These are phyloP conservation scores for Tinamus major DNA, from an alignment of 2,797 vertebrate genomes.

Conservation along the genomic window DNA sequence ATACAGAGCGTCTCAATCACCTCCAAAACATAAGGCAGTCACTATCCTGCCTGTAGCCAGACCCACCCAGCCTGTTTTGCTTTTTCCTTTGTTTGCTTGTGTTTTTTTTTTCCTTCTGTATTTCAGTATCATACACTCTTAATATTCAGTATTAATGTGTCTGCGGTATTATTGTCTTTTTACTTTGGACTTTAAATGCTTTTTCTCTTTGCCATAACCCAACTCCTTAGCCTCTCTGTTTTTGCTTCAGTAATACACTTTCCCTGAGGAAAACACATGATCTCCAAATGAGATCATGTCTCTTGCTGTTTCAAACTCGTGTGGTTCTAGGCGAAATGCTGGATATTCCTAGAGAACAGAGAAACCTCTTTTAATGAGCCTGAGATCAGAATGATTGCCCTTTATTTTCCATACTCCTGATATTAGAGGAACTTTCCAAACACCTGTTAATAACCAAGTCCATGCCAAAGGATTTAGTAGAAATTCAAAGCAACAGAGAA, in stretches of 20 bases:
- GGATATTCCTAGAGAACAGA: neutral
- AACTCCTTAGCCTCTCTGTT: neutral
- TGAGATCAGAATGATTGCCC: neutral
- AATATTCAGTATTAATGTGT: neutral
- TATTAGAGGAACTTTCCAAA: neutral
- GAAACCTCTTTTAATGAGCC: neutral
- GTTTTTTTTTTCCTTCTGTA: neutral
- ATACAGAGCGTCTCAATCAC: neutral
- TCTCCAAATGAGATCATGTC: slow-evolving; percentile 30
- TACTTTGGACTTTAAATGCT: neutral
- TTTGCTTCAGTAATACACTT: neutral
- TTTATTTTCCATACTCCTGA: slow-evolving; percentile 10
- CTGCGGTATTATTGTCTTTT: neutral
- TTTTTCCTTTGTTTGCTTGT: neutral
- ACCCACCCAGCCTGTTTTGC: neutral
- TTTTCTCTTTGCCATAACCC: neutral
- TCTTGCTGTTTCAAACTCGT: neutral
- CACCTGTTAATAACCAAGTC: neutral
- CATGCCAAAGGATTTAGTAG: neutral
- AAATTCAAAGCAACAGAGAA: neutral
- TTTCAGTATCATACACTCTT: neutral
- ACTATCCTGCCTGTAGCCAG: neutral
- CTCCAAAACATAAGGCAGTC: neutral
- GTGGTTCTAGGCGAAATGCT: neutral
- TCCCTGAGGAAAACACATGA: slow-evolving; percentile 14